phyloP scores from a whole-genome alignment of 2,888 invertebrate genomes.

The Coenonympha arcania region DNA sequence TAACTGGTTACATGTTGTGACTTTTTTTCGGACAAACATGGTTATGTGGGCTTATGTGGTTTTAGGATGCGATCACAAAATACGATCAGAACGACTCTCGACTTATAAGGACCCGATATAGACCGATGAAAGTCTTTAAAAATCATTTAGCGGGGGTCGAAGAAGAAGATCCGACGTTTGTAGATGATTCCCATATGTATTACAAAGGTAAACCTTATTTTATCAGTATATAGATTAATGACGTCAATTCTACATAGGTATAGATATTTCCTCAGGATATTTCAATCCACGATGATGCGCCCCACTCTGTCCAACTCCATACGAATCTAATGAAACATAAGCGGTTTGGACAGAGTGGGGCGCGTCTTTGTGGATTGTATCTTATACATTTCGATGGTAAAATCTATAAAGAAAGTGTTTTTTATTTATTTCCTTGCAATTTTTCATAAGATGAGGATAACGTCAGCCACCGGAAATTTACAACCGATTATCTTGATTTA shows the following conservation, averaged over 20 bases:
- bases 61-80: conserved; percentile 53
- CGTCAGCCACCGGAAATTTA: conserved; percentile 56
- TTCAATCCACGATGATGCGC: no score
- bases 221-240: not conserved
- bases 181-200: conserved; percentile 65
- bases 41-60: no score
- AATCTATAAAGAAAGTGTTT: not conserved
- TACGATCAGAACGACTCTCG: conserved; percentile 62
- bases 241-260: no score
- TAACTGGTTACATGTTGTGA: no score
- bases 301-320: no score
- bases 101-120: conserved; percentile 61
- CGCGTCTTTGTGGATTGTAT: no score
- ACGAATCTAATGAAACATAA: no score
- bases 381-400: no score
- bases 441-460: conserved; percentile 53
- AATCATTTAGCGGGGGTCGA: conserved; percentile 56
- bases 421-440: not conserved
- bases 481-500: conserved; percentile 52
- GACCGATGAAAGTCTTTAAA: conserved; percentile 67
- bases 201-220: conserved; percentile 47
- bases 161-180: conserved; percentile 60
- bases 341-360: no score
- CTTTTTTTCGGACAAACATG: no score
- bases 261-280: no score